Conservation (phyloP, 2,888 invertebrate genomes). For the Atherix ibis region DNA sequence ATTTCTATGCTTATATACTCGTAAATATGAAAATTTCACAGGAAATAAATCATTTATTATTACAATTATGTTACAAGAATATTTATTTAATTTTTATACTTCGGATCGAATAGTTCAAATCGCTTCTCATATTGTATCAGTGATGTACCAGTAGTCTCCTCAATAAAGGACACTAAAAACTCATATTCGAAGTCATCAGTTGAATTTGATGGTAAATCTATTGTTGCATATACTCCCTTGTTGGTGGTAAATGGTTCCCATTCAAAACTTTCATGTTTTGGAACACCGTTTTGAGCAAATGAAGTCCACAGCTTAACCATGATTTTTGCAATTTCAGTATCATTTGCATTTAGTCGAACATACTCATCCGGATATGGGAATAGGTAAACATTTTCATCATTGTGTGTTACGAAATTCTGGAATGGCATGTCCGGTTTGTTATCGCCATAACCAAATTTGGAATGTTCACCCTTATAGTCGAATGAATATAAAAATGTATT, state of each 20-base stretch:
- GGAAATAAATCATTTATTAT: too few relatives aligned
- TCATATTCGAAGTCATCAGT: too few relatives aligned
- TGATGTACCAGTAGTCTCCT: too few relatives aligned
- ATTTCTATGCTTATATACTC: too few relatives aligned
- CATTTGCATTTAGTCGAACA: constrained; percentile 23
- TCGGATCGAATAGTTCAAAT: too few relatives aligned
- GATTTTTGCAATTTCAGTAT: constrained; percentile 27
- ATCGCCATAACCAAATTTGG: constrained; percentile 9
- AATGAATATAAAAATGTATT: constrained; percentile 9
- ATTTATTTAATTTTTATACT: too few relatives aligned
- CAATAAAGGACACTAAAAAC: too few relatives aligned
- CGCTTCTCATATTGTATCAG: too few relatives aligned
- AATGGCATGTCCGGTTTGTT: constrained; percentile 4
- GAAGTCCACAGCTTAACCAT: constrained; percentile 32
- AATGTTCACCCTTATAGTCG: constrained; percentile 8
- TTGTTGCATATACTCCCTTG: too few relatives aligned
- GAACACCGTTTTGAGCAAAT: constrained; percentile 23
- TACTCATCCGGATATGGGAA: constrained; percentile 33
- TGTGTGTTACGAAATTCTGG: constrained; percentile 36
- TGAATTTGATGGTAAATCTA: background rate
- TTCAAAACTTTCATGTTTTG: constrained; percentile 14
- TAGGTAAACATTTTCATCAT: constrained; percentile 41
- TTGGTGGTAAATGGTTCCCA: too few relatives aligned
- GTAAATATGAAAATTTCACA: too few relatives aligned
- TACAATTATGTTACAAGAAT: too few relatives aligned